A percentile compares a stretch with the other conserved stretches of the same genome.
phyloP scores from a whole-genome alignment of 2,113 vertebrate species.

The Odocoileus virginianus region DNA sequence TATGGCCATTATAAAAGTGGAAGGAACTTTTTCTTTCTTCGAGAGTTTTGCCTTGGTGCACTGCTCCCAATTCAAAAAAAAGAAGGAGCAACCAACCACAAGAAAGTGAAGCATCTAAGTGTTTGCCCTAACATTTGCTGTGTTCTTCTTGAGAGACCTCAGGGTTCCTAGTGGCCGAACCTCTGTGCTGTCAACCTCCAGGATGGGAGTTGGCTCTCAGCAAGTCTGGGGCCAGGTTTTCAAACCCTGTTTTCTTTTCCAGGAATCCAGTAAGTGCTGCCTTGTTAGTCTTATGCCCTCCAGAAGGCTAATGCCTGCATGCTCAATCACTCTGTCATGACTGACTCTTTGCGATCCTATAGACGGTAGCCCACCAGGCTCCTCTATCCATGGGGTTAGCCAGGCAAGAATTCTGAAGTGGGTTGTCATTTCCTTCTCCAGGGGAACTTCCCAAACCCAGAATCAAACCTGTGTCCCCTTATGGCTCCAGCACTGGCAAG shows the following conservation, averaged over 20 bases:
- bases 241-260: conserved; percentile 73
- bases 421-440: not conserved
- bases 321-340: not conserved
- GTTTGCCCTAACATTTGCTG: not conserved
- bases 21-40: not conserved
- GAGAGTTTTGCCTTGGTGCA: not conserved
- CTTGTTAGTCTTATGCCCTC: conserved; percentile 61
- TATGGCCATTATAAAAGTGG: not conserved
- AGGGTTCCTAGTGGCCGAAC: not conserved
- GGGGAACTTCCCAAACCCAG: not conserved
- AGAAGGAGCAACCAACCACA: not conserved
- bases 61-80: not conserved
- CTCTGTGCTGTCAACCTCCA: not conserved
- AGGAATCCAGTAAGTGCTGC: conserved; percentile 27
- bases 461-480: not conserved
- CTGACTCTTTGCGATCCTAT: not conserved
- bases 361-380: not conserved
- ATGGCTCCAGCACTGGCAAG: not conserved
- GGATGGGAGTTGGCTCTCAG: not conserved
- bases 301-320: conserved; percentile 19
- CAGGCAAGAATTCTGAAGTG: not conserved
- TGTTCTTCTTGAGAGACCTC: not conserved
- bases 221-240: not conserved
- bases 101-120: not conserved
- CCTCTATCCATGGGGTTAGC: not conserved